Conservation (phyloP, 2,113 vertebrate species). For the Caranx ignobilis region DNA sequence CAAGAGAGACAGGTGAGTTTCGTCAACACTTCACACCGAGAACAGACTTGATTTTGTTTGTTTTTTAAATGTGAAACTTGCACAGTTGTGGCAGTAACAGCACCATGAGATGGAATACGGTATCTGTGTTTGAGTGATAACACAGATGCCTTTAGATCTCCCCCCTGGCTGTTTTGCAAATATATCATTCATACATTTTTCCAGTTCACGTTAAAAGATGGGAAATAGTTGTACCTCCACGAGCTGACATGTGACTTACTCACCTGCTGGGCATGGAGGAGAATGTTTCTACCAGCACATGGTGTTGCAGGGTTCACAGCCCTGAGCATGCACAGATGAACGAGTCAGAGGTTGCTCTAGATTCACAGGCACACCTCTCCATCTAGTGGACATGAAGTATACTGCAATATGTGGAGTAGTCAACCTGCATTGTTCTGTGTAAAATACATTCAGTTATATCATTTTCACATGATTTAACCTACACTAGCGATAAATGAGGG, state of each 20-base stretch:
- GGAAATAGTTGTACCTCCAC: slow-evolving; percentile 5
- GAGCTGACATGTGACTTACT: slow-evolving; percentile 28
- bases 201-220: neutral
- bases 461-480: neutral
- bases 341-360: too few species aligned
- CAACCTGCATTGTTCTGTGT: neutral
- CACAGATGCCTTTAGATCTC: slow-evolving; percentile 6
- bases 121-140: neutral
- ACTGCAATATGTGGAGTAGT: neutral
- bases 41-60: neutral
- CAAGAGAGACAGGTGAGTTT: slow-evolving; percentile 69
- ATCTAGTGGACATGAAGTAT: slow-evolving; percentile 54
- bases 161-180: neutral
- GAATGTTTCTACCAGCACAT: neutral
- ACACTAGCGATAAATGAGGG: neutral
- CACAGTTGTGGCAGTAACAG: neutral
- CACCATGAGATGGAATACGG: neutral
- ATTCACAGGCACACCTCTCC: slow-evolving; percentile 31
- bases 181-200: neutral
- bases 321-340: neutral
- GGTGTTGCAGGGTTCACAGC: neutral
- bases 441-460: neutral
- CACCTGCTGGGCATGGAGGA: slow-evolving; percentile 7
- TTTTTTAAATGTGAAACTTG: too few species aligned
- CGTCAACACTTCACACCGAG: neutral